Percentiles rank a stretch among this genome's conserved stretches.
These are phyloP conservation scores for Perognathus longimembris DNA, from an alignment of 2,113 vertebrate species.

Conservation along the genomic window DNA sequence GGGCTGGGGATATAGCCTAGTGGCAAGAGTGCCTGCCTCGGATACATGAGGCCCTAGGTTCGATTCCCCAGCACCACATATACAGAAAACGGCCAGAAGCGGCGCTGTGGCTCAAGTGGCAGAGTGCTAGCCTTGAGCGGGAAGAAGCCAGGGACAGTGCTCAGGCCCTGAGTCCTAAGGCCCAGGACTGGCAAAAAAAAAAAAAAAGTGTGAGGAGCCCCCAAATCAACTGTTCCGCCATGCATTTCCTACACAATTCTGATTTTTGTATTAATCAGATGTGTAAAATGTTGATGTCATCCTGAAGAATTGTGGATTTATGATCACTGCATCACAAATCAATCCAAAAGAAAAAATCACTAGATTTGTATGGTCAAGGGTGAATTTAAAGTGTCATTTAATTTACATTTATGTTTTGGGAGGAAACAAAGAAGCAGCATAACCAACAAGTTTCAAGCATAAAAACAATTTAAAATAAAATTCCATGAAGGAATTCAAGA, in stretches of 20 bases:
- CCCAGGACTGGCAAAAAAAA: no score
- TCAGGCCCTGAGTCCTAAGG: no score
- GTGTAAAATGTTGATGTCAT: background rate
- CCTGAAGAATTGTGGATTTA: background rate
- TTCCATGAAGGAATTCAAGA: background rate
- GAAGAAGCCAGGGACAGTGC: no score
- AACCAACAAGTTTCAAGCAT: conserved; percentile 42
- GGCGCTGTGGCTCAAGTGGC: no score
- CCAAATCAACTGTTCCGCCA: no score
- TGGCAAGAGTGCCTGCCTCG: no score
- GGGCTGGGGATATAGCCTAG: no score
- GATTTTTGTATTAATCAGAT: background rate
- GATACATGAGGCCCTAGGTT: no score
- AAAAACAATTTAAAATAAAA: conserved; percentile 26
- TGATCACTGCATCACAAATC: background rate
- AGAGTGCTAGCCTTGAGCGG: no score
- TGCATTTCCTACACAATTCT: background rate
- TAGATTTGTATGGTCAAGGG: background rate
- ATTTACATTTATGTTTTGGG: background rate
- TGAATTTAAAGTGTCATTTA: conserved; percentile 10
- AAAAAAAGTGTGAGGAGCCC: no score
- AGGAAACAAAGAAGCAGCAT: background rate
- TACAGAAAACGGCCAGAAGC: no score
- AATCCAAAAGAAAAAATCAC: background rate
- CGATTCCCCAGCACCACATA: no score